Conservation (phyloP, 1,140 invertebrate species). For the Homalodisca vitripennis region DNA sequence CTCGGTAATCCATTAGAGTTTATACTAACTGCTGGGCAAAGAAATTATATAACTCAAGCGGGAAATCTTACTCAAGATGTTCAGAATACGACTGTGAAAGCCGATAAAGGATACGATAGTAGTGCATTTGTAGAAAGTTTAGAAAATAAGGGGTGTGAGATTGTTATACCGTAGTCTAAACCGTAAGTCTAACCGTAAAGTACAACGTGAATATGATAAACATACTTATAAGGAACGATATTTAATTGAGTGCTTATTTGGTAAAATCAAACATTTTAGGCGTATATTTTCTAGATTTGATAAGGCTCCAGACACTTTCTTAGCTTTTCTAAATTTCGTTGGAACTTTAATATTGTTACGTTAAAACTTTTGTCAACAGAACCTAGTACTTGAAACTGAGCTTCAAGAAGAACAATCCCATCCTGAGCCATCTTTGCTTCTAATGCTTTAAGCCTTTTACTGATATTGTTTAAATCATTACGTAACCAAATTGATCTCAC, state of each 20-base stretch:
- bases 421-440: too few relatives aligned
- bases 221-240: not conserved
- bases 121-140: not conserved
- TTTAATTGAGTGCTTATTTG: not conserved
- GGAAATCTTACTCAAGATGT: not conserved
- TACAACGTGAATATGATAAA: not conserved
- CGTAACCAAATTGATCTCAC: too few relatives aligned
- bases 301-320: not conserved
- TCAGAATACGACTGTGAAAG: not conserved
- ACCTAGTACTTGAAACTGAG: too few relatives aligned
- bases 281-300: not conserved
- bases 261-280: not conserved
- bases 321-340: not conserved
- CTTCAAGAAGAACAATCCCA: too few relatives aligned
- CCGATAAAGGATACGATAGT: constrained; percentile 13
- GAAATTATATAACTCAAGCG: constrained; percentile 5
- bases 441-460: too few relatives aligned
- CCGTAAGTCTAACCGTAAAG: not conserved
- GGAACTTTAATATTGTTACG: not conserved
- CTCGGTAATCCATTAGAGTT: too few relatives aligned
- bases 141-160: not conserved
- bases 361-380: not conserved
- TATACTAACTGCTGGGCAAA: too few relatives aligned
- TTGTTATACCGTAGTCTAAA: constrained; percentile 7
- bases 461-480: too few relatives aligned